phyloP scores from a whole-genome alignment of 2,888 invertebrate species.

The Leptura quadrifasciata region DNA sequence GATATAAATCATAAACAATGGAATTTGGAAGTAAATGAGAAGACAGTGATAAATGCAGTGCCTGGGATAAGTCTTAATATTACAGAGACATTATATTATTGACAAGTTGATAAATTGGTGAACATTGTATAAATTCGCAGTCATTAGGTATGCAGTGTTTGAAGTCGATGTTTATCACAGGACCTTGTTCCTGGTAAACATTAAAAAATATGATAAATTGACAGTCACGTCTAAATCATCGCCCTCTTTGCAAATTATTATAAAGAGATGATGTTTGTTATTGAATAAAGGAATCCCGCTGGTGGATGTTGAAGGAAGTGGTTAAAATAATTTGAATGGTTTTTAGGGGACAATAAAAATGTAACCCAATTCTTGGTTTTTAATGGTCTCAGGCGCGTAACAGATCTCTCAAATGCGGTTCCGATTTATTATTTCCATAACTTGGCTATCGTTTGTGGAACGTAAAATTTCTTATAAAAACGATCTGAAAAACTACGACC shows the following conservation, averaged over 20 bases:
- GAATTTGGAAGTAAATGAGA: slow-evolving; percentile 32
- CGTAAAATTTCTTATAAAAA: no score
- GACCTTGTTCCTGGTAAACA: not conserved
- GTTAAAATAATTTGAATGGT: slow-evolving; percentile 7
- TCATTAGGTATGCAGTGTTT: slow-evolving; percentile 23
- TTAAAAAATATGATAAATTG: slow-evolving; percentile 27
- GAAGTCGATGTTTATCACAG: slow-evolving; percentile 16
- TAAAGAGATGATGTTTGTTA: not conserved
- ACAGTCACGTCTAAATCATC: not conserved
- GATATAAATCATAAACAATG: slow-evolving; percentile 34
- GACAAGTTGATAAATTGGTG: slow-evolving; percentile 33
- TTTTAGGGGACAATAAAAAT: not conserved
- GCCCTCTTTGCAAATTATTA: slow-evolving; percentile 1
- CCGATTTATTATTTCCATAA: not conserved
- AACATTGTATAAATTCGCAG: slow-evolving; percentile 27
- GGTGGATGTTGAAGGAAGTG: not conserved
- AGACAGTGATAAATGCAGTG: slow-evolving; percentile 40
- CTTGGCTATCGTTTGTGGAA: not conserved
- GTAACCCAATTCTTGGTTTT: not conserved
- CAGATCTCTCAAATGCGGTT: not conserved
- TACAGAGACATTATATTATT: slow-evolving; percentile 30
- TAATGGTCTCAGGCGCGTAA: not conserved
- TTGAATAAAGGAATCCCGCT: slow-evolving; percentile 18
- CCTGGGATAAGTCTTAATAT: slow-evolving; percentile 42
- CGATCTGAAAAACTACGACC: no score